Evolutionary conservation across 2,888 invertebrate genomes (phyloP), one percentile per base, ranked within the genome.

Genomic region (Rhamnusium bicolor): DNA sequence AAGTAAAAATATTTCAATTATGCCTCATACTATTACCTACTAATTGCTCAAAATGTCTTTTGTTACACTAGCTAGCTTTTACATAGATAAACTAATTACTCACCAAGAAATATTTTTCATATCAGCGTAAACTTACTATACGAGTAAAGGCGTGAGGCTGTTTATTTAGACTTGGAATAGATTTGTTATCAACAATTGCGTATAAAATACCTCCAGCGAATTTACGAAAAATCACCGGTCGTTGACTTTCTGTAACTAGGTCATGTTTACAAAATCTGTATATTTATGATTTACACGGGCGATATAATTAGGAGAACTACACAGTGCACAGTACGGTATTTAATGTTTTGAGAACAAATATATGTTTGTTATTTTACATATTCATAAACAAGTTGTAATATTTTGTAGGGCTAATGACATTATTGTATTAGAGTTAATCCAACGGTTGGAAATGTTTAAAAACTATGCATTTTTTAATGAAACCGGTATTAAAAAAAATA

Each of bases 241-340:
- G 53, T 65, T 65, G 32, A 53, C 65, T 21, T 53, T 14, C 7
- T 24, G 10, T 27, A 63, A 63, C 63, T 49, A 63, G 65, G 32
- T 65, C 54, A 53, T 53, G 65, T 63, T 63, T 65, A 65, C 65
- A 12, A 54, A 32, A 16, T 32, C 32, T n/a, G 10, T 32, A 51
- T 18, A 27, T 53, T 16, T 58, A 58, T 58, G 29, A 63, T 65
- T 65, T 65, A 54, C 27, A 21, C 27, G 40, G 27, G 29, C 29
- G 46, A 21, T 60, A 40, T 61, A 47, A 19, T n/a, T 40, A 14
- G 40, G 12, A 40, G 32, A 8, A 29, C 32, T 40, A 40, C 12
- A 29, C 10, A 12, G 60, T 60, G 32, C 16, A 29, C 32, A 60
- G 60, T 18, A 29, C 10, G 18, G 60, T 60, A 60, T 32, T 60